phyloP scores from a whole-genome alignment of 2,113 vertebrate genomes.

The Bos indicus region DNA sequence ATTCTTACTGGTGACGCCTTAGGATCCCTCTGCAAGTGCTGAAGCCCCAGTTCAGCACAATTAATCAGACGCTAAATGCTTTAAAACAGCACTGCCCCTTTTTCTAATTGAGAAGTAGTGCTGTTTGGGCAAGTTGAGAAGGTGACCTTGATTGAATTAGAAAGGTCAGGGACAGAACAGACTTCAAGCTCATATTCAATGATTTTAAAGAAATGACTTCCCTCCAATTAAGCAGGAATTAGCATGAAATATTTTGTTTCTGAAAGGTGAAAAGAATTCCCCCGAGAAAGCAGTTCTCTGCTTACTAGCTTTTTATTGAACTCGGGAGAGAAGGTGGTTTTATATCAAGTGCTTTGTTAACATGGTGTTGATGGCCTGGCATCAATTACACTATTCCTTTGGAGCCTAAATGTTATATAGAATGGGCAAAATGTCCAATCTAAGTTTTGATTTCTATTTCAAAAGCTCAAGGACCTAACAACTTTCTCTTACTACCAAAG shows the following conservation, averaged over 20 bases:
- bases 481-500: neutral
- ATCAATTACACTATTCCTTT: neutral
- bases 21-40: constrained; percentile 35
- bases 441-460: constrained; percentile 40
- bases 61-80: constrained; percentile 67
- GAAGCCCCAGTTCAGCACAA: constrained; percentile 56
- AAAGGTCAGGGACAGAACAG: constrained; percentile 47
- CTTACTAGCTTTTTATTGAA: constrained; percentile 46
- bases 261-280: constrained; percentile 52
- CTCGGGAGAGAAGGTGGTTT: constrained; percentile 1
- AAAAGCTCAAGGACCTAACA: constrained; percentile 21
- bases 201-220: constrained; percentile 58
- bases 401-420: neutral
- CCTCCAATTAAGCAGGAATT: constrained; percentile 61
- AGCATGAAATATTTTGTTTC: constrained; percentile 66
- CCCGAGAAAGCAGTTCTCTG: constrained; percentile 10
- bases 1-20: constrained; percentile 43
- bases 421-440: neutral
- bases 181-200: constrained; percentile 51
- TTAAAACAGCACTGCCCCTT: constrained; percentile 51
- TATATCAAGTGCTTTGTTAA: constrained; percentile 5
- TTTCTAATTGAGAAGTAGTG: constrained; percentile 70
- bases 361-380: neutral
- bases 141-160: constrained; percentile 67
- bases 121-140: constrained; percentile 64